Percentiles rank a stretch among this genome's conserved stretches.
Conservation (phyloP, 2,113 vertebrate genomes). For the Spilogale gracilis region DNA sequence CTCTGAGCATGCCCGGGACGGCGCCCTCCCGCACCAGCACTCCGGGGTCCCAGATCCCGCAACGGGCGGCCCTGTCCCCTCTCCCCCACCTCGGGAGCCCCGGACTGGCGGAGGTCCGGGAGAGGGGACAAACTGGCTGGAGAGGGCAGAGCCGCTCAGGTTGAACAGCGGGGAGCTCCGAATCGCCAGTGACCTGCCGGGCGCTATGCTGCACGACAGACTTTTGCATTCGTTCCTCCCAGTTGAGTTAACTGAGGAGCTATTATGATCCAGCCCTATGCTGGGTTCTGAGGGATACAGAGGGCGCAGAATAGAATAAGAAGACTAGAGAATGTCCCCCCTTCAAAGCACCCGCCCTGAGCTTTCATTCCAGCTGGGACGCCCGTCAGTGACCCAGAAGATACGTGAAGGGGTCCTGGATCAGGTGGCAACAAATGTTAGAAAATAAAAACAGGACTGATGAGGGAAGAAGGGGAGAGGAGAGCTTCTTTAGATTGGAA, state of each 20-base stretch:
- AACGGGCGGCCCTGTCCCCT: not conserved
- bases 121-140: not conserved
- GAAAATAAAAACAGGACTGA: not conserved
- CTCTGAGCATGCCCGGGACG: conserved; percentile 83
- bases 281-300: not conserved
- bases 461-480: not conserved
- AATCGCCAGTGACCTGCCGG: not conserved
- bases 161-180: not conserved
- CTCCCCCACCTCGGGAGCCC: not conserved
- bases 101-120: not conserved
- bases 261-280: not conserved
- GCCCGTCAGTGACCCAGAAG: not conserved
- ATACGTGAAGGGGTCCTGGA: not conserved
- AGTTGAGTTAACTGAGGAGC: not conserved
- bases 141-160: not conserved
- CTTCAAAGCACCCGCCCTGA: not conserved
- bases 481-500: not conserved
- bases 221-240: not conserved
- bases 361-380: not conserved
- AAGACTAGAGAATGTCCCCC: not conserved
- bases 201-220: not conserved
- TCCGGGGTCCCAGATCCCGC: not conserved
- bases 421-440: not conserved
- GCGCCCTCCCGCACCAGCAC: not conserved
- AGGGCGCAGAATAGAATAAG: not conserved